These are phyloP conservation scores for Athalia circularis DNA, from an alignment of 2,888 invertebrate genomes.

Conservation along the genomic window DNA sequence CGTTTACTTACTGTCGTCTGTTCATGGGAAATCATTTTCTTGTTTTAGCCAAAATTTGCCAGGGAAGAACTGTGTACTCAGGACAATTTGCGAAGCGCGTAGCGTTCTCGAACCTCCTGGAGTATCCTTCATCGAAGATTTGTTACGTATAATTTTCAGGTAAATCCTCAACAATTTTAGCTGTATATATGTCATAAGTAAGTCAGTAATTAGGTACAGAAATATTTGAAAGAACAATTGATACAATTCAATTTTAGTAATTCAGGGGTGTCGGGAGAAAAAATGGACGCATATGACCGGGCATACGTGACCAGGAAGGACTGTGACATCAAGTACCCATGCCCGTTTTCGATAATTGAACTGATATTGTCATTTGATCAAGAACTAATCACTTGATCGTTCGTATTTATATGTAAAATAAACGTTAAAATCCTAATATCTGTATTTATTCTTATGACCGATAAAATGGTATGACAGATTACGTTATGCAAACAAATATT, in stretches of 20 bases:
- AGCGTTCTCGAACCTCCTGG: conserved; percentile 78
- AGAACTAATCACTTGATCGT: conserved; percentile 20
- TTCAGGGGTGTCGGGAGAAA: conserved; percentile 51
- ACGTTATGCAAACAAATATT: neutral
- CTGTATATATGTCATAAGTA: too few species aligned
- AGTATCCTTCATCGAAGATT: conserved; percentile 81
- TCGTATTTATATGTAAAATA: neutral
- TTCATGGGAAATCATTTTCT: conserved; percentile 1
- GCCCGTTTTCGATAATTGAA: conserved; percentile 68
- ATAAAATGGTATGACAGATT: too few species aligned
- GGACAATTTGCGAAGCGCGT: conserved; percentile 82
- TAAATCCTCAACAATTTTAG: conserved; percentile 66
- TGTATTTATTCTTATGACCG: neutral
- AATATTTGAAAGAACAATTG: too few species aligned
- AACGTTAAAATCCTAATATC: neutral
- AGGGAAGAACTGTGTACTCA: conserved; percentile 80
- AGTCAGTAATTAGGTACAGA: too few species aligned
- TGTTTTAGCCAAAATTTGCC: conserved; percentile 79
- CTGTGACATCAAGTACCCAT: conserved; percentile 64
- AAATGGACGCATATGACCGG: conserved; percentile 64
- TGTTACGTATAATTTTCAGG: conserved; percentile 80
- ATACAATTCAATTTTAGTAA: conserved; percentile 57
- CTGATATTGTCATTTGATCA: conserved; percentile 58
- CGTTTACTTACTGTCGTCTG: neutral
- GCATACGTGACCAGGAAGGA: conserved; percentile 60